Percentiles rank a stretch among this genome's conserved stretches.
Evolutionary conservation across 2,888 invertebrate genomes (phyloP).

Genomic region (Allophyes oxyacanthae): DNA sequence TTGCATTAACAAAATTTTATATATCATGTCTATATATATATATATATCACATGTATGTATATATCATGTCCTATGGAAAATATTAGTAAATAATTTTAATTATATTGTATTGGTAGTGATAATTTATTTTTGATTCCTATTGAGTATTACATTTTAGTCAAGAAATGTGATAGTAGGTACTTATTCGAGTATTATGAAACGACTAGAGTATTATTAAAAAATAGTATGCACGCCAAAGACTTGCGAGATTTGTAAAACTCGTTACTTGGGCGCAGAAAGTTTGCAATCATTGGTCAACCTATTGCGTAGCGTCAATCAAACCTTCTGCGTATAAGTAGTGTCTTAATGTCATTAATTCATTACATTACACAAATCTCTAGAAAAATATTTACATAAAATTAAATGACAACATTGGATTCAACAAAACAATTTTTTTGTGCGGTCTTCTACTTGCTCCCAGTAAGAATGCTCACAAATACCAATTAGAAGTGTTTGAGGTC

Average conservation of each 20-base stretch:
- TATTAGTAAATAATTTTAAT: conserved; percentile 11
- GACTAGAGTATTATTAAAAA: conserved; percentile 27
- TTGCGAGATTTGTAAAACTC: conserved; percentile 12
- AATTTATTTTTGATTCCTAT: conserved; percentile 47
- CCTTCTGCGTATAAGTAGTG: too few species aligned
- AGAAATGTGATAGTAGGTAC: conserved; percentile 52
- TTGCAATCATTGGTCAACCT: neutral
- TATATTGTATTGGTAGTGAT: conserved; percentile 10
- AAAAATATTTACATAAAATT: too few species aligned
- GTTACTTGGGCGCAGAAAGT: neutral
- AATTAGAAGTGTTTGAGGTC: too few species aligned
- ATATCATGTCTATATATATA: conserved; percentile 4
- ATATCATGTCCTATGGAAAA: conserved; percentile 18
- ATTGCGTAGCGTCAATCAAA: too few species aligned
- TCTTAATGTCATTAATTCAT: too few species aligned
- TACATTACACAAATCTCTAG: too few species aligned
- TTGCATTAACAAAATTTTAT: conserved; percentile 13
- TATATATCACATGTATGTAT: too few species aligned
- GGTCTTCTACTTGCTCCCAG: too few species aligned
- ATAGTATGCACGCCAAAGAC: conserved; percentile 43
- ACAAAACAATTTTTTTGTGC: too few species aligned
- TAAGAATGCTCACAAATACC: too few species aligned
- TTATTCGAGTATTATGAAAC: conserved; percentile 28
- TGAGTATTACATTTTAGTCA: conserved; percentile 49
- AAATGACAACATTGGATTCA: too few species aligned